Evolutionary conservation across 2,113 vertebrate species (phyloP).

Genomic region (Pteropus alecto): DNA sequence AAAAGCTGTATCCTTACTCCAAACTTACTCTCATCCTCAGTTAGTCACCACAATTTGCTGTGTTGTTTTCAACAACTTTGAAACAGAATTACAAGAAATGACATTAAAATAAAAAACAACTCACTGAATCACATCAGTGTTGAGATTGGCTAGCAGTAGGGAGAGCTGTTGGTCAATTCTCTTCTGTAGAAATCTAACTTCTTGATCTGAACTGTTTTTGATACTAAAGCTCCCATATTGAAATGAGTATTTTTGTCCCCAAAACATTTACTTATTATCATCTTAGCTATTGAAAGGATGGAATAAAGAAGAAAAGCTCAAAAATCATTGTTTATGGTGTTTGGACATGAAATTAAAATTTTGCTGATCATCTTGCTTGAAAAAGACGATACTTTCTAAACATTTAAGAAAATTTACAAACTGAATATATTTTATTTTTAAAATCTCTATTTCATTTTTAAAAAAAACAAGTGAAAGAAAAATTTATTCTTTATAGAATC

Average conservation of each 20-base stretch:
- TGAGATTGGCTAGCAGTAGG: background rate
- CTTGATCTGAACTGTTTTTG: background rate
- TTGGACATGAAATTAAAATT: background rate
- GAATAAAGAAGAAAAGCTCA: background rate
- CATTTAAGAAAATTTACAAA: background rate
- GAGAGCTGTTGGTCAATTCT: background rate
- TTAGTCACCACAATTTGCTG: background rate
- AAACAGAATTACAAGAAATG: background rate
- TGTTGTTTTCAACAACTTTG: background rate
- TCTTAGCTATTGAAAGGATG: background rate
- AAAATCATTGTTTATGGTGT: background rate
- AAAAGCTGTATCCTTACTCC: too few relatives aligned
- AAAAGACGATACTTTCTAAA: slow-evolving; percentile 1
- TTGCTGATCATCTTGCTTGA: background rate
- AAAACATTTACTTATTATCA: background rate
- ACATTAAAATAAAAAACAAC: background rate
- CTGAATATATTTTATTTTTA: background rate
- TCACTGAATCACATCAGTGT: background rate
- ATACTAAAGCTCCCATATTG: background rate
- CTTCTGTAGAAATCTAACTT: slow-evolving; percentile 3
- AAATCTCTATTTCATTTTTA: background rate
- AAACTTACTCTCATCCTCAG: background rate
- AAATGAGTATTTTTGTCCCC: background rate
- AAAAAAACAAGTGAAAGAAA: background rate
- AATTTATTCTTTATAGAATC: background rate